Evolutionary conservation across 1,140 invertebrate species (phyloP).

Genomic region (Papilio xuthus): DNA sequence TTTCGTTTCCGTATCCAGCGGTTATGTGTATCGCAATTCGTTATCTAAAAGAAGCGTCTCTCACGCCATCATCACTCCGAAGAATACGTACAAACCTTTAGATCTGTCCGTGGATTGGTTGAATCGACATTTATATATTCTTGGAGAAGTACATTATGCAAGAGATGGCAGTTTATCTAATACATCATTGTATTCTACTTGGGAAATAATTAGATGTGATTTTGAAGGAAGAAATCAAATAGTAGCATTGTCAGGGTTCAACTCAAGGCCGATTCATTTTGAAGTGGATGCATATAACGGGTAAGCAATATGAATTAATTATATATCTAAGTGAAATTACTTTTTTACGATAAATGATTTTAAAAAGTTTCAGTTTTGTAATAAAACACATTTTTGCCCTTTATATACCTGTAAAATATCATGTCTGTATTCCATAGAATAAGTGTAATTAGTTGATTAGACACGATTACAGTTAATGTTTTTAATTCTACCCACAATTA

Average conservation of each 20-base stretch:
- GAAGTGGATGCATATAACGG: constrained; percentile 96
- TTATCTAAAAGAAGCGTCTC: constrained; percentile 70
- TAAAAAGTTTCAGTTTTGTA: too few species aligned
- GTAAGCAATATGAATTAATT: constrained; percentile 71
- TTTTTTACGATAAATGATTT: too few species aligned
- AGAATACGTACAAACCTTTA: constrained; percentile 83
- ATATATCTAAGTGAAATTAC: neutral
- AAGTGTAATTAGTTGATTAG: too few species aligned
- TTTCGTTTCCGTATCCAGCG: constrained; percentile 88
- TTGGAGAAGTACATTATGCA: constrained; percentile 84
- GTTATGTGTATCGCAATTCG: constrained; percentile 82
- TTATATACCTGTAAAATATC: too few species aligned
- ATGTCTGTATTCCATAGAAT: too few species aligned
- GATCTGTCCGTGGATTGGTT: constrained; percentile 94
- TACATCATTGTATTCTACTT: constrained; percentile 70
- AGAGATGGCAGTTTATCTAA: constrained; percentile 64
- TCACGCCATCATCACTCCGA: constrained; percentile 82
- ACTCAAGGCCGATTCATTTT: constrained; percentile 87
- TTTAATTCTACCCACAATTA: too few species aligned
- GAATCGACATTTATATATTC: constrained; percentile 90
- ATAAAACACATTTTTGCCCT: too few species aligned
- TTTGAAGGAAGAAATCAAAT: constrained; percentile 86
- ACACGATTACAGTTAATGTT: too few species aligned
- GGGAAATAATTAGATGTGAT: constrained; percentile 89
- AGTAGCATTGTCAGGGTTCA: constrained; percentile 85